phyloP scores from a whole-genome alignment of 2,113 vertebrate genomes.

The Scophthalmus maximus region DNA sequence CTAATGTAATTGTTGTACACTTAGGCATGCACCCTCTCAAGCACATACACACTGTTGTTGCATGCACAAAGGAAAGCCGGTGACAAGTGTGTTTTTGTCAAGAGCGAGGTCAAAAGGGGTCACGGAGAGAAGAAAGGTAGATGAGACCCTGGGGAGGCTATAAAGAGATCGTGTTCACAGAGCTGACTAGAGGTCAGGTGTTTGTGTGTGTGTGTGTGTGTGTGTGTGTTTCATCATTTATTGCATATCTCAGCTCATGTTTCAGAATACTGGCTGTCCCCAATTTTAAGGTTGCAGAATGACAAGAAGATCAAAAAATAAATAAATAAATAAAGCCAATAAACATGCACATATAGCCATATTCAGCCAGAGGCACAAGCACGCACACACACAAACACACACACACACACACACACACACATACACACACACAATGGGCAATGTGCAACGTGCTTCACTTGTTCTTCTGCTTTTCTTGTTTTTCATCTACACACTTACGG shows the following conservation, averaged over 20 bases:
- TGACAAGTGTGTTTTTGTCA: conserved; percentile 8
- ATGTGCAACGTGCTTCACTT: no score
- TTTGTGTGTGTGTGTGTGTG: background rate
- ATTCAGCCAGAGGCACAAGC: conserved; percentile 13
- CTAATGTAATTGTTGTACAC: background rate
- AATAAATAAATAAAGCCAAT: background rate
- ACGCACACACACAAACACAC: no score
- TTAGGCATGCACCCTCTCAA: background rate
- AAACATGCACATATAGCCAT: background rate
- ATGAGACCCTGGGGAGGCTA: background rate
- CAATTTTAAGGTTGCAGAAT: background rate
- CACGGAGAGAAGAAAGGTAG: conserved; percentile 8
- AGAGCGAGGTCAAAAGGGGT: conserved; percentile 8
- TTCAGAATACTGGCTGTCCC: background rate
- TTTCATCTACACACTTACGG: no score
- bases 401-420: no score
- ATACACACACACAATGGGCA: no score
- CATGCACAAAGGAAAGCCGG: background rate
- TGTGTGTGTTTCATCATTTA: background rate
- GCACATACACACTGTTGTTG: background rate
- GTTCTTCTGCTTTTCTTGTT: no score
- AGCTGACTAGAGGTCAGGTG: conserved; percentile 13
- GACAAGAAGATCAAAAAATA: background rate
- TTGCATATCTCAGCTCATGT: background rate
- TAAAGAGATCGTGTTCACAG: conserved; percentile 14